phyloP scores from a whole-genome alignment of 1,140 invertebrate species.

The Heliconius melpomene region DNA sequence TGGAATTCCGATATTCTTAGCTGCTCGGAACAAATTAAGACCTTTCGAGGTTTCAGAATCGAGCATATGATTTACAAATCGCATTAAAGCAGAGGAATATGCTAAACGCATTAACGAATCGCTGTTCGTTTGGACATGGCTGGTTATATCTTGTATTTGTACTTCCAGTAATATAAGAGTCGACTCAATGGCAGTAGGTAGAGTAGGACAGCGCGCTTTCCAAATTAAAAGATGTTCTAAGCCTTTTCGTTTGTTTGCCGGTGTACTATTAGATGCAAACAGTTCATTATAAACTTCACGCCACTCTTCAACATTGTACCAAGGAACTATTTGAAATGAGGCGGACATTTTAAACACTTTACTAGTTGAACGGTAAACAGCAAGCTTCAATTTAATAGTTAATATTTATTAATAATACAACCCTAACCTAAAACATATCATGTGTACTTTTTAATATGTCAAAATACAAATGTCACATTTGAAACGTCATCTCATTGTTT shows the following conservation, averaged over 20 bases:
- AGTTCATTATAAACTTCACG: conserved; percentile 37
- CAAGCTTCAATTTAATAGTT: background rate
- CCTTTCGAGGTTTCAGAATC: conserved; percentile 79
- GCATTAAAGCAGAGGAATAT: conserved; percentile 84
- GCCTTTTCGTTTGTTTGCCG: conserved; percentile 65
- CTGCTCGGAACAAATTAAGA: conserved; percentile 82
- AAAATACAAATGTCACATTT: background rate
- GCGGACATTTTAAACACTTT: conserved; percentile 25
- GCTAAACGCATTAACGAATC: conserved; percentile 81
- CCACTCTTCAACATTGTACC: conserved; percentile 82
- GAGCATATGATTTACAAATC: conserved; percentile 84
- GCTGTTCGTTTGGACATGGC: conserved; percentile 40
- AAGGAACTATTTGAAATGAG: conserved; percentile 63
- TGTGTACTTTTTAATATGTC: conserved; percentile 4
- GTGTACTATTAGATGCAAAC: conserved; percentile 20
- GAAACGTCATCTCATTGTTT: background rate
- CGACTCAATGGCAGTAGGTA: conserved; percentile 86
- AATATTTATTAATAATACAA: background rate
- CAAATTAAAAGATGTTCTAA: conserved; percentile 82
- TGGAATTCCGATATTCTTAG: conserved; percentile 82
- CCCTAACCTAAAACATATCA: background rate
- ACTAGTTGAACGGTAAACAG: background rate
- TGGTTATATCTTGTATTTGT: conserved; percentile 54
- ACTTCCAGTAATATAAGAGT: conserved; percentile 85
- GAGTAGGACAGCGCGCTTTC: conserved; percentile 84